Evolutionary conservation across 2,888 invertebrate genomes (phyloP).

Genomic region (Aphrophora alni): DNA sequence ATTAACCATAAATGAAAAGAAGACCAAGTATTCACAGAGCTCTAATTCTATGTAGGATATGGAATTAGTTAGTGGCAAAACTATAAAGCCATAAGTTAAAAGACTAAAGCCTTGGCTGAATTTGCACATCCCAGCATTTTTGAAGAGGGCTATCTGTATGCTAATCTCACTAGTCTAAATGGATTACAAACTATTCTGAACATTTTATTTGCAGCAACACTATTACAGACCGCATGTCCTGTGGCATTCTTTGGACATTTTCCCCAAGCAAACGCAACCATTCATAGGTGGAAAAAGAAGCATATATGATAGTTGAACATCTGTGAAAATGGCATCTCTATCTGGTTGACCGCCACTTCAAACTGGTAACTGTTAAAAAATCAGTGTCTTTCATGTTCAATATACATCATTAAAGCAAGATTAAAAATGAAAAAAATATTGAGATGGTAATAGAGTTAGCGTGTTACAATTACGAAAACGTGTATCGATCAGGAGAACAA

Average conservation of each 20-base stretch:
- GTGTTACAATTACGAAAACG: constrained; percentile 36
- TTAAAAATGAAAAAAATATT: constrained; percentile 41
- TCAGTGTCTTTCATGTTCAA: constrained; percentile 38
- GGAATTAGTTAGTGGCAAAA: background rate
- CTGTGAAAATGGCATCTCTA: constrained; percentile 43
- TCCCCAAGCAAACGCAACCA: background rate
- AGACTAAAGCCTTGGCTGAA: constrained; percentile 4
- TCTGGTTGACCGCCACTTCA: constrained; percentile 40
- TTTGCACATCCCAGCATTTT: background rate
- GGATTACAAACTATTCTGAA: constrained; percentile 2
- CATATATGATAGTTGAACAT: too few species aligned
- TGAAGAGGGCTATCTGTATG: constrained; percentile 7
- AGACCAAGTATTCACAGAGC: too few species aligned
- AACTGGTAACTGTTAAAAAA: constrained; percentile 42
- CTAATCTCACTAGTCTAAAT: background rate
- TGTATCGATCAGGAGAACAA: too few species aligned
- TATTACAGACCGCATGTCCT: background rate
- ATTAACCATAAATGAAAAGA: too few species aligned
- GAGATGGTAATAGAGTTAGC: constrained; percentile 42
- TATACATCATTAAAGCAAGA: constrained; percentile 35
- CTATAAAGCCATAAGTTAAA: background rate
- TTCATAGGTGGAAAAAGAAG: too few species aligned
- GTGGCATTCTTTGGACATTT: background rate
- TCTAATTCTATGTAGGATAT: background rate
- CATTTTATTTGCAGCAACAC: constrained; percentile 7